Evolutionary conservation across 2,113 vertebrate species (phyloP).

Genomic region (Dromaius novaehollandiae): DNA sequence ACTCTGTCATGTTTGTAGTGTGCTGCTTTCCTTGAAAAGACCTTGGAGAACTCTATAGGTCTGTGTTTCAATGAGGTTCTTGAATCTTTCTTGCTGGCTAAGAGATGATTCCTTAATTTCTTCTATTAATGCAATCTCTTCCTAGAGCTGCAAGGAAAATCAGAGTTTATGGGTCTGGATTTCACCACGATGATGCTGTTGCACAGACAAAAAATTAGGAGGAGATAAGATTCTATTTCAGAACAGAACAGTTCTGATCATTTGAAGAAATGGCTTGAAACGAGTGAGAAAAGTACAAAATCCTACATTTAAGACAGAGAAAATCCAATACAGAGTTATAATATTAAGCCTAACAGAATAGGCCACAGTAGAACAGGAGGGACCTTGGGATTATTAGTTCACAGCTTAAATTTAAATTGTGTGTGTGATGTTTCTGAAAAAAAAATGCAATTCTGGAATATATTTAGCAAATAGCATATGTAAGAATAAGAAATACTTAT

Average conservation of each 20-base stretch:
- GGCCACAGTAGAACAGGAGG: not conserved
- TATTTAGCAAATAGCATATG: not conserved
- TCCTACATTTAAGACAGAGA: not conserved
- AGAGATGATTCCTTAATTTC: not conserved
- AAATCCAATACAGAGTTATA: not conserved
- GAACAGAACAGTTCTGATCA: not conserved
- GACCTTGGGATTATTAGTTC: not conserved
- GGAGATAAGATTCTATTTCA: not conserved
- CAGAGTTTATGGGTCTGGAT: not conserved
- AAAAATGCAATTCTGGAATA: not conserved
- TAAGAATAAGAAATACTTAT: not conserved
- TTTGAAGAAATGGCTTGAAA: not conserved
- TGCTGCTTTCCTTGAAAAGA: not conserved
- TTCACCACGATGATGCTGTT: not conserved
- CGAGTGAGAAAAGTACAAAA: not conserved
- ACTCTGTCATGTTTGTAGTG: not conserved
- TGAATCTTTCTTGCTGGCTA: not conserved
- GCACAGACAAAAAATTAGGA: not conserved
- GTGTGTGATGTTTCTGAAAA: not conserved
- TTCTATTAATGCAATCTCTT: not conserved
- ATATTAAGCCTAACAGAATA: not conserved
- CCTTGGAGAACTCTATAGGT: not conserved
- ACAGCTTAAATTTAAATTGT: not conserved
- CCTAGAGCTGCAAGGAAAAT: not conserved
- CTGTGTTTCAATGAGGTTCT: not conserved